A percentile compares a stretch with the other conserved stretches of the same genome.
Evolutionary conservation across 1,140 invertebrate species (phyloP).

Genomic region (Diuraphis noxia): DNA sequence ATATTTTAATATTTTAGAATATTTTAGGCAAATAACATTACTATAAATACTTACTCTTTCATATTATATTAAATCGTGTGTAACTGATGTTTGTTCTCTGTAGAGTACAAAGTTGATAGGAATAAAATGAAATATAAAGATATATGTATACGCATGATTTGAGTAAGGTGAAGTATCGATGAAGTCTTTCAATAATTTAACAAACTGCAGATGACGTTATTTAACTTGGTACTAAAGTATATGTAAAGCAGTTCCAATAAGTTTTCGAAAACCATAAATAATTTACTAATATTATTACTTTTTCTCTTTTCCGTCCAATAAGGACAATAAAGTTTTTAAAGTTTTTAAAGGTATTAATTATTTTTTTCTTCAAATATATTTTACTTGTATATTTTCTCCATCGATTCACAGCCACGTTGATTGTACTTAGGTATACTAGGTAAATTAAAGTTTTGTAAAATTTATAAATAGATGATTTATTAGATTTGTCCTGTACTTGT

Average conservation of each 20-base stretch:
- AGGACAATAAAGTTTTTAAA: too few relatives aligned
- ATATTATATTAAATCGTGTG: too few relatives aligned
- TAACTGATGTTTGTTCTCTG: too few relatives aligned
- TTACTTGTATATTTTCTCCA: background rate
- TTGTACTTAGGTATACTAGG: background rate
- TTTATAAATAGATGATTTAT: background rate
- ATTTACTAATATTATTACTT: background rate
- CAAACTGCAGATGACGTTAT: background rate
- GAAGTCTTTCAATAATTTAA: background rate
- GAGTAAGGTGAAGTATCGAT: background rate
- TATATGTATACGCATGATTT: background rate
- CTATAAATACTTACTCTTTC: too few relatives aligned
- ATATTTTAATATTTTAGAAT: too few relatives aligned
- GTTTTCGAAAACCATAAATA: background rate
- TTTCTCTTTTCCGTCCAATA: background rate
- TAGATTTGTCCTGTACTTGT: background rate
- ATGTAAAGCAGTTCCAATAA: background rate
- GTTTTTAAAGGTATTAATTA: background rate
- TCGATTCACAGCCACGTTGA: too few relatives aligned
- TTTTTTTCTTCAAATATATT: background rate
- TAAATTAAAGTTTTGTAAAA: background rate
- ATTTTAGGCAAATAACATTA: too few relatives aligned
- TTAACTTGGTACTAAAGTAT: background rate
- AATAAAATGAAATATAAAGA: background rate
- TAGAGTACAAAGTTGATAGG: too few relatives aligned